These are phyloP conservation scores for Phalanger gymnotis DNA, from an alignment of 2,797 vertebrate species.

Conservation along the genomic window DNA sequence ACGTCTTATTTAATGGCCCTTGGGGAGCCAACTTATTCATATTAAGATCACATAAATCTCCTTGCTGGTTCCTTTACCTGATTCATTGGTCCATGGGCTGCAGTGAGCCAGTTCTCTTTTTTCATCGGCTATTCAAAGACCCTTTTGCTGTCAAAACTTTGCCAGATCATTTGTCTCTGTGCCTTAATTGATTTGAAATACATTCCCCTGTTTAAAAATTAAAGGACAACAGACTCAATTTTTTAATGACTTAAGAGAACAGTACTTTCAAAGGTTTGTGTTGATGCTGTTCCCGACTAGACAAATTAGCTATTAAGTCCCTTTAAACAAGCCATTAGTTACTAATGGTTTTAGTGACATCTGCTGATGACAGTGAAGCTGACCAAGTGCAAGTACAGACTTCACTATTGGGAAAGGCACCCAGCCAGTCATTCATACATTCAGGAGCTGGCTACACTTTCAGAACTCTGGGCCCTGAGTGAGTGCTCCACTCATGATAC, in stretches of 20 bases:
- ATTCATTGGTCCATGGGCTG: constrained; percentile 67
- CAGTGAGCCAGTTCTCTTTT: constrained; percentile 62
- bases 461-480: background rate
- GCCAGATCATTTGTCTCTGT: constrained; percentile 77
- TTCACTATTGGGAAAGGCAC: constrained; percentile 81
- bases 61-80: constrained; percentile 69
- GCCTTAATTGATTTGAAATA: constrained; percentile 80
- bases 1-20: constrained; percentile 73
- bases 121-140: constrained; percentile 70
- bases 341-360: constrained; percentile 85
- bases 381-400: constrained; percentile 81
- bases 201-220: constrained; percentile 80
- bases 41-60: constrained; percentile 75
- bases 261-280: constrained; percentile 77
- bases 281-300: constrained; percentile 82
- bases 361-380: constrained; percentile 83
- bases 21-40: constrained; percentile 71
- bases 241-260: constrained; percentile 78
- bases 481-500: background rate
- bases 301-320: constrained; percentile 83
- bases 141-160: constrained; percentile 73
- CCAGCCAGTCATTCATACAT: constrained; percentile 64
- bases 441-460: constrained; percentile 16
- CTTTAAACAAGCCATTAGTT: constrained; percentile 85
- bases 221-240: constrained; percentile 78